Base-by-base conservation (phyloP, 2,888 invertebrate genomes). In the Schrankia costaestrigalis region DNA sequence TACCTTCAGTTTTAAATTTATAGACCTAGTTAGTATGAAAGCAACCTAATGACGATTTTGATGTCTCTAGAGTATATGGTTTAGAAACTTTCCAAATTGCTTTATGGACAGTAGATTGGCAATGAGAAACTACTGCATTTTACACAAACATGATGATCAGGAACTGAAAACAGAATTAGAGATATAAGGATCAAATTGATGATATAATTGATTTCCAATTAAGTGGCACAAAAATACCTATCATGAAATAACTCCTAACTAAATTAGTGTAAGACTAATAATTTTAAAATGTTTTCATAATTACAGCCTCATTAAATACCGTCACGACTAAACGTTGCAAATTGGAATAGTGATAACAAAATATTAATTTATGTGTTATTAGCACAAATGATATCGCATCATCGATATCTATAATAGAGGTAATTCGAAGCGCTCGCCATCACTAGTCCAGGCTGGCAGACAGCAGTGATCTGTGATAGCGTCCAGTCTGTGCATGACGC, bases 391-490 rank as follows among this genome's bases (percentile, higher is more conserved):
- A 67, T 58, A 67, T 47, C 41, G 46, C 56, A 68, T 71, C 62
- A 78, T 80, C 78, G 79, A 81, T 73, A 72, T 78, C 72, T 79
- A 78, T 78, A 79, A 78, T 70, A 65, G 43, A 53, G 33, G 37
- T 32, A 51, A 42, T 52, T 47, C 56, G 56, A 6, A 36, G 61
- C 54, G 57, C 42, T 41, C 35, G 41, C 52, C 77, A 65, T 69
- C 81, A 71, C 79, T 81, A 78, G 55, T 32, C 36, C 36, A 36
- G 37, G 41, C 41, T 26, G 53, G 57, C 55, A 65, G 57, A 56
- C 63, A 54, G 60, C 35, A 46, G 33, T 48, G 51, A 46, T 46
- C 56, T 42, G 56, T 39, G 39, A 42, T 39, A 50, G 35, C 30
- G 46, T 23, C 52, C 74, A 81, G 78, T 78, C 71, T 53, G 73